Conservation (phyloP, 2,888 invertebrate species). For the Acrobasis suavella region DNA sequence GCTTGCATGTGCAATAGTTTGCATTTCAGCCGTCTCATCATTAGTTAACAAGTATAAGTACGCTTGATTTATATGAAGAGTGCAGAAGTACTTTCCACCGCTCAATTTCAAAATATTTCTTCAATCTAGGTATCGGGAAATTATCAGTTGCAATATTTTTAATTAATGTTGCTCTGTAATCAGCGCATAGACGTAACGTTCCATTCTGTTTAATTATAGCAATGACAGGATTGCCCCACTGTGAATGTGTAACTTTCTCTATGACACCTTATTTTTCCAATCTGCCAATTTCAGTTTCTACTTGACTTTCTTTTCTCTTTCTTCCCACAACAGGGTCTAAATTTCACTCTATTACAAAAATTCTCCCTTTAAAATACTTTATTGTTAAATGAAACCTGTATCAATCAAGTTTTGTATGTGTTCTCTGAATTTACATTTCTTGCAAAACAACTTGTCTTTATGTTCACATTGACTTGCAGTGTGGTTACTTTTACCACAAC, state of each 20-base stretch:
- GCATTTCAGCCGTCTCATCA: conserved; percentile 27
- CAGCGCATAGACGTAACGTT: conserved; percentile 26
- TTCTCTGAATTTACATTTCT: too few relatives aligned
- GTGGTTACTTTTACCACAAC: background rate
- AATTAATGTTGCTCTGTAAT: conserved; percentile 29
- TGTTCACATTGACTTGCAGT: background rate
- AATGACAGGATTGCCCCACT: conserved; percentile 30
- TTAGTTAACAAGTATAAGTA: conserved; percentile 28
- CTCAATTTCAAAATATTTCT: conserved; percentile 24
- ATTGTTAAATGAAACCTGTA: background rate
- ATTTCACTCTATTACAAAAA: conserved; percentile 23
- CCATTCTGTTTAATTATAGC: conserved; percentile 26
- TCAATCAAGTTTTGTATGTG: background rate
- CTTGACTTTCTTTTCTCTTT: conserved; percentile 27
- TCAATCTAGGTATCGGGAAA: conserved; percentile 27
- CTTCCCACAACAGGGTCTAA: conserved; percentile 20
- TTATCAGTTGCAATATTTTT: conserved; percentile 25
- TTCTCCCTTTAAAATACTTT: conserved; percentile 8
- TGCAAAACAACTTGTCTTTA: background rate
- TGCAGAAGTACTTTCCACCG: conserved; percentile 26
- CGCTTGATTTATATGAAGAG: conserved; percentile 30
- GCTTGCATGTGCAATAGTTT: conserved; percentile 37
- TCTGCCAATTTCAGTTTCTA: conserved; percentile 24
- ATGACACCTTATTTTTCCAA: conserved; percentile 25
- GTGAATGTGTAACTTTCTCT: conserved; percentile 26